Evolutionary conservation across 2,113 vertebrate species (phyloP), one percentile per base, ranked within the genome.

Genomic region (Hemibates koningsi): DNA sequence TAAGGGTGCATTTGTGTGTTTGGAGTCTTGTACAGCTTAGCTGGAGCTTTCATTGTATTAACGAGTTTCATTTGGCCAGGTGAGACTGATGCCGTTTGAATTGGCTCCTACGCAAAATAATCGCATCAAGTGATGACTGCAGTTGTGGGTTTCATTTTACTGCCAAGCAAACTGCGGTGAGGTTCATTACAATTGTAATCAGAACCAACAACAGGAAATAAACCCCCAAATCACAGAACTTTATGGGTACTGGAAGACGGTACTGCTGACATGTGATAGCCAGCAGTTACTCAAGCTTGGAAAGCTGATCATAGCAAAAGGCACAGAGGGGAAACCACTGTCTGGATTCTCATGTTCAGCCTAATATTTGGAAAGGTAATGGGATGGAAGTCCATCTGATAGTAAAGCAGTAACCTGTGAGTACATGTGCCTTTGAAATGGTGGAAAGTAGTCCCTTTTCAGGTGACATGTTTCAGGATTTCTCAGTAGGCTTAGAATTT

Each of bases 221-320:
- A 83, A 85, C 36, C 52, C 59, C 14, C 53, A 82, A 86, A 80
- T 68, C 54, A 9, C 36, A 21, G 63, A 63, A 21, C 52, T 81
- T 66, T 79, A 88, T 78, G 89, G 76, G 82, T 59, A 80, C 48
- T 53, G 71, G 79, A 68, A 90, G 82, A 82, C 68, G 36, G 84
- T 21, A 21, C 89, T 90, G 82, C 82, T 85, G 90, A 89, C 63
- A 89, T 90, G 63, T 56, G 85, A 91, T 90, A 88, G 88, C 83
- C 61, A 80, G 81, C 53, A 83, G 79, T 88, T 85, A 85, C 57
- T 83, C 53, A 14, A 66, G 63, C 80, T 86, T 86, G 87, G 87
- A 92, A 87, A 54, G 38, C 48, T 7, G 80, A 83, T 68, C 68
- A 41, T 50, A 78, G 89, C 56, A 80, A 88, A 91, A 86, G 56